A percentile compares a stretch with the other conserved stretches of the same genome.
phyloP scores from a whole-genome alignment of 2,113 vertebrate species.

The Myrmophylax atrothorax region DNA sequence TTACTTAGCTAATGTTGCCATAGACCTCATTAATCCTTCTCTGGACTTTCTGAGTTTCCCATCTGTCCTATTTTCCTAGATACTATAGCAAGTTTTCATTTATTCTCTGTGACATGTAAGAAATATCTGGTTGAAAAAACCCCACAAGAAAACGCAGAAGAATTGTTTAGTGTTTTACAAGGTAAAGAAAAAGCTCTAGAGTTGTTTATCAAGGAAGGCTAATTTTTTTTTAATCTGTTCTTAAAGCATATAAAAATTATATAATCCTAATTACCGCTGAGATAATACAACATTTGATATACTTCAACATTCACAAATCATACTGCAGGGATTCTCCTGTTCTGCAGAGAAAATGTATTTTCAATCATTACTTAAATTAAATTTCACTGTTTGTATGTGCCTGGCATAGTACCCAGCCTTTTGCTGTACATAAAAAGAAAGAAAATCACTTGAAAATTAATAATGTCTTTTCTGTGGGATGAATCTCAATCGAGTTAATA shows the following conservation, averaged over 20 bases:
- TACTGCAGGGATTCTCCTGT: background rate
- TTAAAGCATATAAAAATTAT: background rate
- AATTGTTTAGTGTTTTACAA: background rate
- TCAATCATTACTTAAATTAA: conserved; percentile 56
- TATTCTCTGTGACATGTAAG: background rate
- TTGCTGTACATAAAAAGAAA: conserved; percentile 8
- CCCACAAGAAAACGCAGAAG: background rate
- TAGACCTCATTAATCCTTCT: background rate
- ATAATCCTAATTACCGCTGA: background rate
- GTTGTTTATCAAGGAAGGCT: background rate
- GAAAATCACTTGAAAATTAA: conserved; percentile 47
- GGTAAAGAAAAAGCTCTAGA: background rate
- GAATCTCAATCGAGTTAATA: background rate
- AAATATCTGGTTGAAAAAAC: background rate
- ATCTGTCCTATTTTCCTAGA: background rate
- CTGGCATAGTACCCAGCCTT: background rate
- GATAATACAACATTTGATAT: background rate
- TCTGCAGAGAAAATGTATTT: conserved; percentile 11
- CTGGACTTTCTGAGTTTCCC: background rate
- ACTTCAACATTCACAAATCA: background rate
- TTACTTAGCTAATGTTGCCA: background rate
- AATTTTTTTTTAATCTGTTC: background rate
- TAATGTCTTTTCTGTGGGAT: background rate
- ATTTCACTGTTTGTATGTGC: background rate
- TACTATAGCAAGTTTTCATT: background rate